These are phyloP conservation scores for Dendronephthya gigantea DNA, from an alignment of 64 coral and sea anemone species.

Conservation along the genomic window DNA sequence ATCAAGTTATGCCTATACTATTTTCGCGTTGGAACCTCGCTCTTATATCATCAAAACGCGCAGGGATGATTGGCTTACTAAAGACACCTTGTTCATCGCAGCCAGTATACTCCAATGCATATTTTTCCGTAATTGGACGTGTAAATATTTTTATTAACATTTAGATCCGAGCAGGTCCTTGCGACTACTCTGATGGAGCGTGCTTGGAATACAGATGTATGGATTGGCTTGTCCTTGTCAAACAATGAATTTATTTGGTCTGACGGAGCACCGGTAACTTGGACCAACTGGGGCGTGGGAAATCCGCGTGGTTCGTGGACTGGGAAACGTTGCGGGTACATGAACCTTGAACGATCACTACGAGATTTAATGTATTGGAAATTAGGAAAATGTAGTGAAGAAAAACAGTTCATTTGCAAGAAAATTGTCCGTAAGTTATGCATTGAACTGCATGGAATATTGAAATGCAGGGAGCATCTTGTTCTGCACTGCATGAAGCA, in stretches of 20 bases:
- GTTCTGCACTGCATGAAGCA: too few relatives aligned
- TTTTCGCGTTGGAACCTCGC: too few relatives aligned
- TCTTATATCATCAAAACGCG: too few relatives aligned
- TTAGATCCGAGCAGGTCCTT: background rate
- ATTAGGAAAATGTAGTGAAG: background rate
- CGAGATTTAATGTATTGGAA: background rate
- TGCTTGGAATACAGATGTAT: slow-evolving; percentile 2
- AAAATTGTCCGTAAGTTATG: background rate
- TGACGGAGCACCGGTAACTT: background rate
- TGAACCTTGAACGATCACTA: background rate
- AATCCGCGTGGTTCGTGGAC: background rate
- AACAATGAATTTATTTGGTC: background rate
- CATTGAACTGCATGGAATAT: background rate
- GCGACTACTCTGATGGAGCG: slow-evolving; percentile 2
- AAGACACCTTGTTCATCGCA: too few relatives aligned
- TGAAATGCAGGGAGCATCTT: too few relatives aligned
- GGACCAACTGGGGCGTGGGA: background rate
- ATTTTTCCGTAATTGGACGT: too few relatives aligned
- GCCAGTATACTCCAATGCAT: too few relatives aligned
- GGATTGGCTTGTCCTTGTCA: background rate
- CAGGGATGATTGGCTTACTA: too few relatives aligned
- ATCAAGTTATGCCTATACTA: too few relatives aligned
- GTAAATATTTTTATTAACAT: too few relatives aligned
- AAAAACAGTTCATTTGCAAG: slow-evolving; percentile 5
- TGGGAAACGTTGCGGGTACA: background rate